A percentile compares a stretch with the other conserved stretches of the same genome.
Evolutionary conservation across 2,888 invertebrate genomes (phyloP).

Genomic region (Tupiocoris notatus): DNA sequence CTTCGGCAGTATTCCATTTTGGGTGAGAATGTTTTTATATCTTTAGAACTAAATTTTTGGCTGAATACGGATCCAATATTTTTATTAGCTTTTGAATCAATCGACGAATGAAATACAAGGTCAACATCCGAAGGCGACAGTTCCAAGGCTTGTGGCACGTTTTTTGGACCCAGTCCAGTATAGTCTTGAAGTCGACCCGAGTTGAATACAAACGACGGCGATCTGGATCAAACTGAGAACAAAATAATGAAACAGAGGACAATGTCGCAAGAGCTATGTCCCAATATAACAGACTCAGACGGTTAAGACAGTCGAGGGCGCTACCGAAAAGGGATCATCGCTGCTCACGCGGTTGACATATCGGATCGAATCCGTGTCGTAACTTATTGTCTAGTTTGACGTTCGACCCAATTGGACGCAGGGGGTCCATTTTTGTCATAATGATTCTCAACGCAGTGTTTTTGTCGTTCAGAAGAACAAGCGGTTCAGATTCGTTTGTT

Average conservation of each 20-base stretch:
- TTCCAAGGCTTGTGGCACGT: slow-evolving; percentile 1
- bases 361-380: slow-evolving; percentile 17
- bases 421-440: slow-evolving; percentile 13
- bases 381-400: slow-evolving; percentile 36
- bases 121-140: neutral
- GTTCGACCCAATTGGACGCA: slow-evolving; percentile 7
- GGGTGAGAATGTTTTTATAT: too few relatives aligned
- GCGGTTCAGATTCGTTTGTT: slow-evolving; percentile 4
- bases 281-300: too few relatives aligned
- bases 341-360: slow-evolving; percentile 29
- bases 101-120: too few relatives aligned
- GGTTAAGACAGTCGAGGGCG: too few relatives aligned
- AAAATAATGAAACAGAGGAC: slow-evolving; percentile 1
- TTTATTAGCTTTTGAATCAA: too few relatives aligned
- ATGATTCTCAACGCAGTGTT: slow-evolving; percentile 18
- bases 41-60: too few relatives aligned
- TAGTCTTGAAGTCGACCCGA: neutral
- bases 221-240: slow-evolving; percentile 22
- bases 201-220: slow-evolving; percentile 20
- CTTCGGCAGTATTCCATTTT: too few relatives aligned
- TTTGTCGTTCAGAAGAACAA: slow-evolving; percentile 14
- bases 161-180: slow-evolving; percentile 16
- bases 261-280: slow-evolving; percentile 18
- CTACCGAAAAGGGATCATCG: neutral
- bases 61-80: too few relatives aligned